Evolutionary conservation across 2,888 invertebrate genomes (phyloP), one percentile per base, ranked within the genome.

Genomic region (Apocheima hispidaria): DNA sequence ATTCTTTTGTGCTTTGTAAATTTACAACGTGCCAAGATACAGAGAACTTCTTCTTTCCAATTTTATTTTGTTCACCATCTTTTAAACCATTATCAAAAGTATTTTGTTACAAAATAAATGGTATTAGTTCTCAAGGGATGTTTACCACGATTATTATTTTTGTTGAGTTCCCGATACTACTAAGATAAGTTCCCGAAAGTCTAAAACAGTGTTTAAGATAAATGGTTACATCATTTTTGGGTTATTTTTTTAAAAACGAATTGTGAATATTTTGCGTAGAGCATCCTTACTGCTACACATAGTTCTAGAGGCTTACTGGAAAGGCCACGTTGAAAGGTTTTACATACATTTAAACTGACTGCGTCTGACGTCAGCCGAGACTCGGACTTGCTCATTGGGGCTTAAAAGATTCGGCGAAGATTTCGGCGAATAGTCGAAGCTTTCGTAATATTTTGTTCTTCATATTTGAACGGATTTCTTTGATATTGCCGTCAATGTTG

Each of bases 311-410:
- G 79, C 74, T 81, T 78, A 62, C 61, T 75, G 69, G 69, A 75
- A 73, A 73, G 73, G 76, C 73, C 74, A 68, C 80, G 78, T 73
- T 77, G 77, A 80, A 80, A 80, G 80, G 76, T 80, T 83, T 82
- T 81, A 82, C 81, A 80, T 83, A 80, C 70, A 80, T 79, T 81
- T 79, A 75, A 76, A 79, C 73, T 65, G 70, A 70, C 66, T 71
- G 72, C 65, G 69, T 65, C 60, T 60, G 64, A 64, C 55, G 58
- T 63, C 64, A 60, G 55, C 50, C 14, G 40, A 55, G 46, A 44
- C 49, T 56, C 44, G 59, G 60, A 61, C 53, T 58, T 66, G 59
- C 63, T 65, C 51, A 66, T 62, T 63, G 68, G 57, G 20, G 56
- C 61, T 65, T 68, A 62, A 52, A 61, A 62, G 56, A 63, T 60